Percentiles rank a stretch among this genome's conserved stretches.
Conservation (phyloP, 2,797 vertebrate species). For the Aphelocoma californica region DNA sequence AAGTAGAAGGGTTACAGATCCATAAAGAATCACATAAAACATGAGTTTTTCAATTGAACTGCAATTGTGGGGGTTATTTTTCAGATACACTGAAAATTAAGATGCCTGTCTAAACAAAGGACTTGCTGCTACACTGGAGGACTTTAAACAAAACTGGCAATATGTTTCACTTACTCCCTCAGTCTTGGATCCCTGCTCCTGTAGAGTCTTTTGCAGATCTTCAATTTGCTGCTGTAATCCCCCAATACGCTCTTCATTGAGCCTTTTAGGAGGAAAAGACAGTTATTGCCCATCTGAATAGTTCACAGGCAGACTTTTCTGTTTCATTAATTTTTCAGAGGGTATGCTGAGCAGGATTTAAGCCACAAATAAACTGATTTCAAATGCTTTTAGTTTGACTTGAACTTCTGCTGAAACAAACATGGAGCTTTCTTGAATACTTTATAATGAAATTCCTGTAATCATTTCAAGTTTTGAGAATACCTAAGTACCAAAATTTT, state of each 20-base stretch:
- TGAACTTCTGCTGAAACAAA: not conserved
- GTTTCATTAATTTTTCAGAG: not conserved
- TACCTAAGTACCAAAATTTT: not conserved
- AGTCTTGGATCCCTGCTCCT: slow-evolving; percentile 88
- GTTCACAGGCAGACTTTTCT: not conserved
- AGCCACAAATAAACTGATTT: not conserved
- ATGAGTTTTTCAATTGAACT: not conserved
- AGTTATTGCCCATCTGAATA: not conserved
- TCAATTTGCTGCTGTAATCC: slow-evolving; percentile 93
- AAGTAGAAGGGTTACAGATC: not conserved
- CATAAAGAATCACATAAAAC: not conserved
- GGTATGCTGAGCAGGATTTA: not conserved
- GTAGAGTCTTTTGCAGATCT: slow-evolving; percentile 92
- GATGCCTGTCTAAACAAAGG: not conserved
- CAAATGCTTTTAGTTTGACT: not conserved
- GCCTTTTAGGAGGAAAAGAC: slow-evolving; percentile 68
- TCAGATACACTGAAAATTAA: not conserved
- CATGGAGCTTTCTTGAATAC: not conserved
- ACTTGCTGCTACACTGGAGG: not conserved
- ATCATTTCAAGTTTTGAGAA: not conserved
- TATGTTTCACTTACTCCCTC: slow-evolving; percentile 85
- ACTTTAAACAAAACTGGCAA: not conserved
- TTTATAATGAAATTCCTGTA: not conserved
- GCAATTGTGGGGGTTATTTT: not conserved
- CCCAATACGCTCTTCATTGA: slow-evolving; percentile 82